Percentiles rank a stretch among this genome's conserved stretches.
Evolutionary conservation across 1,140 invertebrate species (phyloP).

Genomic region (Temnothorax curvispinosus): DNA sequence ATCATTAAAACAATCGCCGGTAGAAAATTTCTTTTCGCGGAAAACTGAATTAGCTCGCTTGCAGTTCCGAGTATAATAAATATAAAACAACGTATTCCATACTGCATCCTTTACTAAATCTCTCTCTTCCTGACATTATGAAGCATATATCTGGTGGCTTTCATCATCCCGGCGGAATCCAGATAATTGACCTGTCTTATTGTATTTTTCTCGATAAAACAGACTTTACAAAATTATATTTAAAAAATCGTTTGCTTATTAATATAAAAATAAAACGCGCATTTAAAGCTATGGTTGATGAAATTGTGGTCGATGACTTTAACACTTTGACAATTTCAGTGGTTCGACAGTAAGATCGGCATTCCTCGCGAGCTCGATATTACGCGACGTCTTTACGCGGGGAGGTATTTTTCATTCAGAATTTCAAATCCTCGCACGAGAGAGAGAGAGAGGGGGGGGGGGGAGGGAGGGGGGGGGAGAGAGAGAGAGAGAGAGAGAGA

Average conservation of each 20-base stretch:
- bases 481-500: neutral
- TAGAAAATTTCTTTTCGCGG: neutral
- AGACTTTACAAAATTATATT: neutral
- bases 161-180: neutral
- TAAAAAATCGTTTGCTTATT: neutral
- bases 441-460: neutral
- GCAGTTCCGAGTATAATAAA: neutral
- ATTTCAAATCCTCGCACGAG: conserved; percentile 54
- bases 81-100: neutral
- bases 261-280: neutral
- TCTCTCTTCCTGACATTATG: neutral
- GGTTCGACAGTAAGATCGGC: neutral
- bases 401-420: conserved; percentile 46
- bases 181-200: neutral
- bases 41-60: neutral
- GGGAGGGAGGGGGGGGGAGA: neutral
- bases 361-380: conserved; percentile 6
- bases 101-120: neutral
- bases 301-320: neutral
- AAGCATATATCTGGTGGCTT: no score
- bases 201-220: neutral
- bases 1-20: neutral
- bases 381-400: neutral
- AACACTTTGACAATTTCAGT: neutral
- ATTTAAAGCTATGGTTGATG: neutral